phyloP scores from a whole-genome alignment of 2,113 vertebrate species.

The Ptilonorhynchus violaceus region DNA sequence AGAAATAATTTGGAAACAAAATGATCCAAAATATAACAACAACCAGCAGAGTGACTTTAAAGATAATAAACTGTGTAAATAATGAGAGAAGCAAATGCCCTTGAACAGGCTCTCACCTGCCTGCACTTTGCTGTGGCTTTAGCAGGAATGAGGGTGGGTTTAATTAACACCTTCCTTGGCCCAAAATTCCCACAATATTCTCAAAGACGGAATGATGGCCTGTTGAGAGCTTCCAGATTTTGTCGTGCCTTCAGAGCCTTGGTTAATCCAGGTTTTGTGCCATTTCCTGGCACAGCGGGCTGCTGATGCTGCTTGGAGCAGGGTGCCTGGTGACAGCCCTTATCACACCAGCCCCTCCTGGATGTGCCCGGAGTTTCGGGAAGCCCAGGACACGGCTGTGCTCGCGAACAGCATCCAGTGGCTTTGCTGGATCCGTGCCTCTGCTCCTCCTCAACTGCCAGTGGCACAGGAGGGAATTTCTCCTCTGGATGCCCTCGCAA shows the following conservation, averaged over 20 bases:
- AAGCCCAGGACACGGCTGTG: neutral
- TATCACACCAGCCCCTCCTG: neutral
- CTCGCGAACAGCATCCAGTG: neutral
- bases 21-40: too few species aligned
- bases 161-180: constrained; percentile 31
- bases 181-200: neutral
- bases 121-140: neutral
- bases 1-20: neutral
- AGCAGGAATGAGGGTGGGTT: neutral
- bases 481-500: constrained; percentile 2
- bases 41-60: neutral
- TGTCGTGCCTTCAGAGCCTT: neutral
- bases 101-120: neutral
- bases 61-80: neutral
- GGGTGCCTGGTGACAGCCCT: neutral
- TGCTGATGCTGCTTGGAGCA: neutral
- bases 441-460: neutral
- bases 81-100: neutral
- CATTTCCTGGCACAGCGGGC: neutral
- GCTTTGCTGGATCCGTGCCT: neutral
- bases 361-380: neutral
- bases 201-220: neutral
- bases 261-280: neutral
- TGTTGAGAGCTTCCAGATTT: neutral
- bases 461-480: neutral